Evolutionary conservation across 1,140 invertebrate species (phyloP), one percentile per base, ranked within the genome.

Genomic region (Bombus pascuorum): DNA sequence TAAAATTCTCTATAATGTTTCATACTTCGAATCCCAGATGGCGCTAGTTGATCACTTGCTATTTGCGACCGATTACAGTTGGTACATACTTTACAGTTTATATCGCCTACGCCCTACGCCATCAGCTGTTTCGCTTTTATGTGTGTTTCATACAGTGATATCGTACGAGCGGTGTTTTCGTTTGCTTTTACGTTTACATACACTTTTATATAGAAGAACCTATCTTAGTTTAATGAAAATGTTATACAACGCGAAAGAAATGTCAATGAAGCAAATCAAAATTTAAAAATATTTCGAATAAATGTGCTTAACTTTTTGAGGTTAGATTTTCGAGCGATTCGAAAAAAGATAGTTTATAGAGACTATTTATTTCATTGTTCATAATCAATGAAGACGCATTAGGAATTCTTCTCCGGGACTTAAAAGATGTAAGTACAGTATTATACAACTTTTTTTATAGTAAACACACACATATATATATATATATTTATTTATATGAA

Each of bases 381-480:
- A 12, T 66, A 44, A 44, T 15, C 12, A 2, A 66, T 44, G 57
- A 28, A 18, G 25, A 57, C 9, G 1, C 25, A 12, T 44, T 32
- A 62, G 6, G 10, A 15, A 44, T 13, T 2, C 15, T 13, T 25
- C 72, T 25, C 3, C 25, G 3, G 37, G 3, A 6, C 13, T 32
- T 65, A 47, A 80, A 72, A 80, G 4, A 85, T 85, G 83, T 85
- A 47, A 85, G 83, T 85, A 70, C 18, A 47, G 32, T 66, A 22
- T 75, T 10, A 1, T 10, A 4, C 28, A 18, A 37, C n/a, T 39
- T 32, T 34, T 18, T 25, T 22, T 13, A 5, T 15, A 42, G 32
- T 13, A 9, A 32, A n/a, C 8, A 28, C 12, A 22, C 39, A 39
- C 0, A 34, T 37, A 10, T 12, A 44, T 28, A 59, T 28, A 59